These are phyloP conservation scores for Pimephales promelas DNA, from an alignment of 2,113 vertebrate genomes.

Conservation along the genomic window DNA sequence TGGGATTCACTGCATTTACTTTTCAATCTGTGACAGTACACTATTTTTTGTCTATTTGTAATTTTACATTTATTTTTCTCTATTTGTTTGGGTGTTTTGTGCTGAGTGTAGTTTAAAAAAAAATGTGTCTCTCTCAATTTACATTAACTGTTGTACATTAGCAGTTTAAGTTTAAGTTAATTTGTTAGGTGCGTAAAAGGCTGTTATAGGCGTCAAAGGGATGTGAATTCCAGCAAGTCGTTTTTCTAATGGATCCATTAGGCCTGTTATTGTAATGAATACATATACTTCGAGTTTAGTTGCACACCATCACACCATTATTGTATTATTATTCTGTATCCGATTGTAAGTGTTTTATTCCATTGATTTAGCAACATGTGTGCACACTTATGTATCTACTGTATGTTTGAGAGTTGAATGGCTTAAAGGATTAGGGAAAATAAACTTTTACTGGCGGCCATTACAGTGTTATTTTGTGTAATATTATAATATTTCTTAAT, in stretches of 20 bases:
- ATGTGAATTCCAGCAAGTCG: not conserved
- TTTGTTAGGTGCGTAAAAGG: slow-evolving; percentile 44
- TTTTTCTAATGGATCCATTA: slow-evolving; percentile 30
- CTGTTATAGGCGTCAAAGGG: slow-evolving; percentile 7
- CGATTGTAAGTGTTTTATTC: slow-evolving; percentile 20
- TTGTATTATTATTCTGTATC: not conserved
- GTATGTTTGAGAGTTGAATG: slow-evolving; percentile 1
- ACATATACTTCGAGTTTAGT: not conserved
- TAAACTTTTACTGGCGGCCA: slow-evolving; percentile 29
- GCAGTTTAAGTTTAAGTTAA: not conserved
- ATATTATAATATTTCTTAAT: not conserved
- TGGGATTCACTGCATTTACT: not conserved
- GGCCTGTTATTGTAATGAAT: slow-evolving; percentile 17
- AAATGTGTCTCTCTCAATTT: not conserved
- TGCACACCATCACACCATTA: slow-evolving; percentile 13
- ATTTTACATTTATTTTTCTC: not conserved
- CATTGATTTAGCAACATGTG: slow-evolving; percentile 33
- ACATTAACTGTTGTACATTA: not conserved
- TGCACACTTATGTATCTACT: slow-evolving; percentile 7
- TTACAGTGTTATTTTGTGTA: not conserved
- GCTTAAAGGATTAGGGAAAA: slow-evolving; percentile 28
- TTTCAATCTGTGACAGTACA: not conserved
- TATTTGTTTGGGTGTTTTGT: not conserved
- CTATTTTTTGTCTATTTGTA: not conserved
- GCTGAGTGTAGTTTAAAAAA: not conserved